Percentiles rank a stretch among this genome's conserved stretches.
phyloP scores from a whole-genome alignment of 1,140 invertebrate genomes.

The Ganaspis sp. region DNA sequence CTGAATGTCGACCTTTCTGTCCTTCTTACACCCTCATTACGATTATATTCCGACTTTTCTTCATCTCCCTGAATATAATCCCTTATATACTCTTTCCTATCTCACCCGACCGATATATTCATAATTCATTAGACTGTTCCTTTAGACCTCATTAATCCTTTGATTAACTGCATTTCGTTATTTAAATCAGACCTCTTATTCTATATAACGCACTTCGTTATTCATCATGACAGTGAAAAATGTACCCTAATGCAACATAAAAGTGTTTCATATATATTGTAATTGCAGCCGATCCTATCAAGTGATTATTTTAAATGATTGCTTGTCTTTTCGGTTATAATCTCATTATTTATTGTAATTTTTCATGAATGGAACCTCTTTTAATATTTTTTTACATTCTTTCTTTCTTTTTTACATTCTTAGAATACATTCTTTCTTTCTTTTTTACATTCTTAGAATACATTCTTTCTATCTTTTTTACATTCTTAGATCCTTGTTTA shows the following conservation, averaged over 20 bases:
- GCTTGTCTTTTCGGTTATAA: neutral
- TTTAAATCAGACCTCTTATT: conserved; percentile 50
- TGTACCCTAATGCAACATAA: neutral
- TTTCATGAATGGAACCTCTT: too few species aligned
- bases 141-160: conserved; percentile 69
- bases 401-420: too few species aligned
- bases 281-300: too few species aligned
- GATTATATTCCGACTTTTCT: conserved; percentile 39
- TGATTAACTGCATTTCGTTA: conserved; percentile 70
- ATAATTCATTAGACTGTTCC: conserved; percentile 69
- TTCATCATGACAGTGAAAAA: conserved; percentile 48
- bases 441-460: too few species aligned
- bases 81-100: conserved; percentile 33
- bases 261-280: neutral
- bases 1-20: conserved; percentile 38
- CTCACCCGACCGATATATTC: conserved; percentile 58
- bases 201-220: conserved; percentile 28
- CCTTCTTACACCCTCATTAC: conserved; percentile 33
- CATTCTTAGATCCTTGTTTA: too few species aligned
- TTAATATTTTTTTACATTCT: too few species aligned
- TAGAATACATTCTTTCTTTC: too few species aligned
- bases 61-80: conserved; percentile 40
- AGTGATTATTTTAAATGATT: conserved; percentile 13
- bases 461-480: too few species aligned
- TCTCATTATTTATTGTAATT: neutral